A percentile compares a stretch with the other conserved stretches of the same genome.
phyloP scores from a whole-genome alignment of 92 coral and sea anemone genomes.

The Palythoa heliodiscus region DNA sequence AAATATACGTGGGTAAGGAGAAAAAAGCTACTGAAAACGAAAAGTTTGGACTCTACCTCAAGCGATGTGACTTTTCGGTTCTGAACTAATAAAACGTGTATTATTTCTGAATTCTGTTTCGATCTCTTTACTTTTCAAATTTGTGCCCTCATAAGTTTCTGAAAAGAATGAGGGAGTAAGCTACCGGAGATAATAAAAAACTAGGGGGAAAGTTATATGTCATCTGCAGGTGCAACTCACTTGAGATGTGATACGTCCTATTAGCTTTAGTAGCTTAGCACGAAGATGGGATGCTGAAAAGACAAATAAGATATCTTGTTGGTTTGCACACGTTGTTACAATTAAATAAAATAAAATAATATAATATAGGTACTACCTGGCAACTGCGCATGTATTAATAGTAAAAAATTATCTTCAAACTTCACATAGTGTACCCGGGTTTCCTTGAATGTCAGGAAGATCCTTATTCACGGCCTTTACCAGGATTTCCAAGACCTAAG shows the following conservation, averaged over 20 bases:
- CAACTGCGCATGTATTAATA: too few relatives aligned
- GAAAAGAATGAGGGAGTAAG: too few relatives aligned
- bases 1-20: too few relatives aligned
- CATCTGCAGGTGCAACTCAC: conserved; percentile 33
- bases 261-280: conserved; percentile 65
- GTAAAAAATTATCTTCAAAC: neutral
- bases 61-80: too few relatives aligned
- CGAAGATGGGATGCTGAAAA: conserved; percentile 69
- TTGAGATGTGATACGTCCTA: conserved; percentile 88
- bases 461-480: conserved; percentile 82
- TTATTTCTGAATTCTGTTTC: too few relatives aligned
- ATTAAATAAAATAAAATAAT: too few relatives aligned
- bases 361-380: too few relatives aligned
- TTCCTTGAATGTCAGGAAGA: conserved; percentile 65
- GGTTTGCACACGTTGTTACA: neutral
- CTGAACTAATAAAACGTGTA: too few relatives aligned
- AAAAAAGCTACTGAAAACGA: too few relatives aligned
- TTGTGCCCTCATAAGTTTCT: too few relatives aligned
- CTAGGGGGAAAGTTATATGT: neutral
- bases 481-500: conserved; percentile 75
- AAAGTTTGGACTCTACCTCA: too few relatives aligned
- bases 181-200: neutral
- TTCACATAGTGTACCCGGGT: conserved; percentile 61
- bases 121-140: too few relatives aligned
- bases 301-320: neutral